Conservation (phyloP, 2,797 vertebrate genomes). For the Myripristis jacobus region DNA sequence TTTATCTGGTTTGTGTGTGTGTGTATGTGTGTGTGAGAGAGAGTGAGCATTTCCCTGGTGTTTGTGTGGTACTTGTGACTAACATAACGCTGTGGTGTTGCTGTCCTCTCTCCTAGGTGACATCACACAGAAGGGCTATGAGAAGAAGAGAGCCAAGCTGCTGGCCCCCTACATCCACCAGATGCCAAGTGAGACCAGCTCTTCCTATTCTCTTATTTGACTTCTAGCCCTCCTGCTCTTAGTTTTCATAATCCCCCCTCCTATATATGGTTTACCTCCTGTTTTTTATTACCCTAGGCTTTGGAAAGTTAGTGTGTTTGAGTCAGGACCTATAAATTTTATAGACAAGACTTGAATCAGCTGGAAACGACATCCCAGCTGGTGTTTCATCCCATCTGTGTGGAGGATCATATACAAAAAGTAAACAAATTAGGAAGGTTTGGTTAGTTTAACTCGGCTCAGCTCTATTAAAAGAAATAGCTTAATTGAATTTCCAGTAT, state of each 20-base stretch:
- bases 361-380: not conserved
- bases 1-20: slow-evolving; percentile 36
- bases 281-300: not conserved
- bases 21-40: slow-evolving; percentile 27
- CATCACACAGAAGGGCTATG: slow-evolving; percentile 98
- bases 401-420: not conserved
- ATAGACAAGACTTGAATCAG: not conserved
- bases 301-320: not conserved
- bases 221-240: not conserved
- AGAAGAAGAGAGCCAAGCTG: slow-evolving; percentile 96
- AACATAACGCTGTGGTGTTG: slow-evolving; percentile 74
- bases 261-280: not conserved
- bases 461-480: not conserved
- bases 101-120: slow-evolving; percentile 88
- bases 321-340: slow-evolving; percentile 8
- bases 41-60: slow-evolving; percentile 25
- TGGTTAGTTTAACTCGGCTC: not conserved
- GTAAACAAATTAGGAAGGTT: not conserved
- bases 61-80: slow-evolving; percentile 70
- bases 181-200: slow-evolving; percentile 86
- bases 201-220: slow-evolving; percentile 28
- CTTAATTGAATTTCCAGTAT: slow-evolving; percentile 11
- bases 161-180: slow-evolving; percentile 91
- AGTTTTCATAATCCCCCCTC: not conserved
- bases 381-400: not conserved